Evolutionary conservation across 2,113 vertebrate species (phyloP).

Genomic region (cat (Felis catus)): F.catus_Fca126_mat1.0 CM031419.1:203033001-203033500

Average conservation of each 20-base stretch:
- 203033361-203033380: not conserved
- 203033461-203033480: not conserved
- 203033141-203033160: not conserved
- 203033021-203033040: not conserved
- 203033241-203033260: conserved; percentile 49
- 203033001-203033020: conserved; percentile 85
- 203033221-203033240: conserved; percentile 61
- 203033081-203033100: not conserved
- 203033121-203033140: not conserved
- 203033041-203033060: not conserved
- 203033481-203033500: conserved; percentile 80
- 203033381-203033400: not conserved
- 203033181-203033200: not conserved
- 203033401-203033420: not conserved
- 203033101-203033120: not conserved
- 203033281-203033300: conserved; percentile 55
- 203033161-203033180: not conserved
- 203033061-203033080: conserved; percentile 16
- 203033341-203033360: not conserved
- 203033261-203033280: conserved; percentile 10
- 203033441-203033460: not conserved
- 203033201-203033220: conserved; percentile 66
- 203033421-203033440: not conserved
- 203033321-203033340: not conserved
- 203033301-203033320: not conserved